Conservation (phyloP, 1,140 invertebrate genomes). For the Camponotus pennsylvanicus region DNA sequence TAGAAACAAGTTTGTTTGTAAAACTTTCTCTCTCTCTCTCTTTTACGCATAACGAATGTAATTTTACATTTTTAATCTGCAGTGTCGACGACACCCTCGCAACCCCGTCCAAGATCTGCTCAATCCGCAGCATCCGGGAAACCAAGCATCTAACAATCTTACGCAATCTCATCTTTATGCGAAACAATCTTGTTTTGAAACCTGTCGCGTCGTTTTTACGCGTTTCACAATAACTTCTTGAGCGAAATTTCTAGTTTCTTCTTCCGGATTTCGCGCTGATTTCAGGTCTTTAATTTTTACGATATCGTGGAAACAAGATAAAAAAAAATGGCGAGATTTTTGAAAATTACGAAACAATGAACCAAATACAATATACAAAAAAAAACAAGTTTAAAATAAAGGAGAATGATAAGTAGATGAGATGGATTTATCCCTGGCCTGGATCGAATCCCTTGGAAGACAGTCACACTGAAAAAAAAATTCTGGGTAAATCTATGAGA, state of each 20-base stretch:
- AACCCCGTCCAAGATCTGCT: neutral
- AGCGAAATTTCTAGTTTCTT: neutral
- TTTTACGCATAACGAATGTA: neutral
- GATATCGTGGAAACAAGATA: neutral
- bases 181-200: constrained; percentile 32
- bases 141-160: constrained; percentile 5
- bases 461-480: neutral
- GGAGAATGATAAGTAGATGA: neutral
- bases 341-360: neutral
- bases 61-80: neutral
- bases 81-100: neutral
- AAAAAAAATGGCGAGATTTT: neutral
- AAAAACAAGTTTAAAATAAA: neutral
- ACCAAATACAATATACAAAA: neutral
- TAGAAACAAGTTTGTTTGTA: neutral
- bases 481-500: no score
- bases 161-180: neutral
- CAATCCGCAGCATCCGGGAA: neutral
- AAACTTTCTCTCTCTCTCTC: neutral
- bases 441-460: neutral
- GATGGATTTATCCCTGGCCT: neutral
- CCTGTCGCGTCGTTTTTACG: neutral
- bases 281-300: no score
- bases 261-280: neutral
- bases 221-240: constrained; percentile 26